A percentile compares a stretch with the other conserved stretches of the same genome.
Evolutionary conservation across 2,888 invertebrate species (phyloP).

Genomic region (Apamea sordens): DNA sequence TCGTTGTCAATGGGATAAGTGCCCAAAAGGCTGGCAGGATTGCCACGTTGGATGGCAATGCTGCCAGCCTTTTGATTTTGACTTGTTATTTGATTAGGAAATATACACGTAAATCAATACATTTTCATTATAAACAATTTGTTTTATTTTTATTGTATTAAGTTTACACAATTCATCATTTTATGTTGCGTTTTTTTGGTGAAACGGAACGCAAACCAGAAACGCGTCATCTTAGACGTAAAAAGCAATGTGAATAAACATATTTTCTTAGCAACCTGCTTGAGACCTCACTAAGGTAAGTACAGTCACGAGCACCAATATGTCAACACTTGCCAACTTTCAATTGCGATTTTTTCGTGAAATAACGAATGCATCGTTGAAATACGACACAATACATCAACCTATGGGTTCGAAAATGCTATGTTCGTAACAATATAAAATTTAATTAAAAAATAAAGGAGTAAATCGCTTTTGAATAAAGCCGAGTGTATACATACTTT

Average conservation of each 20-base stretch:
- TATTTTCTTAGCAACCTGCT: background rate
- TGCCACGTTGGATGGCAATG: background rate
- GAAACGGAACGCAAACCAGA: background rate
- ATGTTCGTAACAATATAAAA: no score
- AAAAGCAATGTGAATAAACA: background rate
- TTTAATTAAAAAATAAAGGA: no score
- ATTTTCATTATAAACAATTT: background rate
- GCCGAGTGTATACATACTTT: no score
- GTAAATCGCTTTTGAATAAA: no score
- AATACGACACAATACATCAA: no score
- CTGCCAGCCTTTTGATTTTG: background rate
- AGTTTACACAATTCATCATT: background rate
- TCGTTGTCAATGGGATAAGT: background rate
- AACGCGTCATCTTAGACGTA: background rate
- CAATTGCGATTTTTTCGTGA: no score
- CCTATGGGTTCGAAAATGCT: no score
- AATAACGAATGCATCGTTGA: no score
- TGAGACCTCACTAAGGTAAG: background rate
- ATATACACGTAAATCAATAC: background rate
- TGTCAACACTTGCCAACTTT: no score
- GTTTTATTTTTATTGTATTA: no score
- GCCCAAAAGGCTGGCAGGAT: background rate
- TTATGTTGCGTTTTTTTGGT: background rate
- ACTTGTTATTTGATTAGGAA: background rate
- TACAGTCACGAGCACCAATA: no score